These are phyloP conservation scores for Osmerus mordax DNA, from an alignment of 2,113 vertebrate species.

Conservation along the genomic window DNA sequence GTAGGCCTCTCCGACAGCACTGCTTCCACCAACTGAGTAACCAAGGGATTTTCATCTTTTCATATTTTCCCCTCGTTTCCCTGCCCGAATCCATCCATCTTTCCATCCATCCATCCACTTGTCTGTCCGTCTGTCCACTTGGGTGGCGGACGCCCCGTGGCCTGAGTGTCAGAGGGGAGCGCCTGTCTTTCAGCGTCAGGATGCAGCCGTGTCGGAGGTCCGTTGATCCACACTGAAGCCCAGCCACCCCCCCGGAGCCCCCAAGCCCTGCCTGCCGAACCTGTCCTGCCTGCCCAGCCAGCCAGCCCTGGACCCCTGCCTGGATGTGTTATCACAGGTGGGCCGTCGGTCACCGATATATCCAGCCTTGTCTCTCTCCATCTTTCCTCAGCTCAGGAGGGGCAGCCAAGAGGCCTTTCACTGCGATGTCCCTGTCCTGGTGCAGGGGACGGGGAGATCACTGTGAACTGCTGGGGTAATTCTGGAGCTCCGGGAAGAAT, in stretches of 20 bases:
- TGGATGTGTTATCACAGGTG: slow-evolving; percentile 78
- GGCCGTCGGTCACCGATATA: slow-evolving; percentile 58
- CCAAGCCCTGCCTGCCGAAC: slow-evolving; percentile 9
- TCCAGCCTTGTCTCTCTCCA: slow-evolving; percentile 33
- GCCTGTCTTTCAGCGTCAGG: slow-evolving; percentile 73
- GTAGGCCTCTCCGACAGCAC: slow-evolving; percentile 25
- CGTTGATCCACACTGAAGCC: slow-evolving; percentile 33
- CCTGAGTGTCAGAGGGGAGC: slow-evolving; percentile 67
- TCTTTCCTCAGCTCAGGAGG: slow-evolving; percentile 41
- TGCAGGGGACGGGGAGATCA: neutral
- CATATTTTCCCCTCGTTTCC: slow-evolving; percentile 9
- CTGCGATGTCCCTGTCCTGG: neutral
- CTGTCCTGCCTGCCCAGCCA: neutral
- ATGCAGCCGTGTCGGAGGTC: slow-evolving; percentile 40
- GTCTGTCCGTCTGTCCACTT: slow-evolving; percentile 50
- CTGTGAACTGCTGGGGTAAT: neutral
- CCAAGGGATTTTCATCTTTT: slow-evolving; percentile 1
- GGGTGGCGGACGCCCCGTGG: slow-evolving; percentile 66
- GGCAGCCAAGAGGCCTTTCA: slow-evolving; percentile 36
- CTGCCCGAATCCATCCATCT: slow-evolving; percentile 7
- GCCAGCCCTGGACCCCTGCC: slow-evolving; percentile 58
- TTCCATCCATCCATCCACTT: slow-evolving; percentile 40
- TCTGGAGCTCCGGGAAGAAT: neutral
- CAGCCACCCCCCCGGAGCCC: slow-evolving; percentile 15
- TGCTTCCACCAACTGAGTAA: slow-evolving; percentile 28